Evolutionary conservation across 2,888 invertebrate genomes (phyloP), one percentile per base, ranked within the genome.

Genomic region (Melieria picta): DNA sequence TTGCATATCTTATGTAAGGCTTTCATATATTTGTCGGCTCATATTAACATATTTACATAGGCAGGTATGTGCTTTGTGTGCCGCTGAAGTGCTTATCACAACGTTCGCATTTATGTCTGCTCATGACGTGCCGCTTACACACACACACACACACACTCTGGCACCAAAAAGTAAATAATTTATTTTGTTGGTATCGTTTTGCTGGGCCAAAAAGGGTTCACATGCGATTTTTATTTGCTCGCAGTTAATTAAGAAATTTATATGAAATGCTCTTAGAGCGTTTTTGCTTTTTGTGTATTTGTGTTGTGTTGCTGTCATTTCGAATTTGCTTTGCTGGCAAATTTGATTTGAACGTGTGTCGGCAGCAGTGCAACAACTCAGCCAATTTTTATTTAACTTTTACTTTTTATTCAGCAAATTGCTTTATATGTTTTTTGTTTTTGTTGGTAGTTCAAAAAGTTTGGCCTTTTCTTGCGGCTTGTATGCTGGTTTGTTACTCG

Each of bases 161-260:
- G 11, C 11, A 10, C 11, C 11, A 52, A 9, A 52, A 52, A 52
- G 52, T n/a, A 52, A 9, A 52, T 11, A n/a, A n/a, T 45, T 55
- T 9, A 13, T 56, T 10, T 55, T 52, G 52, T 56, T 13, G 52
- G 52, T n/a, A 55, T 42, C 46, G 46, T 65, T 64, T 65, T 65
- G 55, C 43, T 65, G 16, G 55, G 13, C 16, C 46, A 45, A 11
- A 66, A 66, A 47, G 47, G 13, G 50, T 9, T 42, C 50, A 50
- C 60, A 50, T 58, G 42, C 7, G 7, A n/a, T 6, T 57, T 50
- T 69, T 30, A 42, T 56, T 64, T 63, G 47, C 43, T 57, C 57
- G 69, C 69, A 58, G 69, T 69, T 69, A 69, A 69, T 69, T 69
- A 69, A 64, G 58, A n/a, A 64, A 58, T 48, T 69, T 48, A 16